A percentile compares a stretch with the other conserved stretches of the same genome.
Conservation (phyloP, 1,140 invertebrate species). For the Eupristina koningsbergeri region DNA sequence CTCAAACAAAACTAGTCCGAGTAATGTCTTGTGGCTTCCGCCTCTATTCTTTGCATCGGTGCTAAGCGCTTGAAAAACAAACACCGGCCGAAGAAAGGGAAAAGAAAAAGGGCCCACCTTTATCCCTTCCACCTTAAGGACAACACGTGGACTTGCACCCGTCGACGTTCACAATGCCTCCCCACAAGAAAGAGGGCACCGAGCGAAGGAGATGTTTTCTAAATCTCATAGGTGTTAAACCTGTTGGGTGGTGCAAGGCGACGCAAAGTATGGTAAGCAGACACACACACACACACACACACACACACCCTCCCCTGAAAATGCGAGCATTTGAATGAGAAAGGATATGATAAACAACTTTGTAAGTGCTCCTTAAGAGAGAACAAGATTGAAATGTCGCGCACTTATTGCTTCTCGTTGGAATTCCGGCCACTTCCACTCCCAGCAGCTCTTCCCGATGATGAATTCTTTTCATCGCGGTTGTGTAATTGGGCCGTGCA, state of each 20-base stretch:
- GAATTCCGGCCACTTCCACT: neutral
- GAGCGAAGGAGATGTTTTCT: conserved; percentile 18
- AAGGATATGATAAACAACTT: neutral
- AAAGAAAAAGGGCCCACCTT: neutral
- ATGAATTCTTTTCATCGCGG: neutral
- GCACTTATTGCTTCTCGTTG: neutral
- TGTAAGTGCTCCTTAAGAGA: neutral
- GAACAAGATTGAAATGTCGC: neutral
- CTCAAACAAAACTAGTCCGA: conserved; percentile 54
- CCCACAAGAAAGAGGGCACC: conserved; percentile 18
- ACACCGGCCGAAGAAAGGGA: neutral
- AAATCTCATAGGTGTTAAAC: conserved; percentile 12
- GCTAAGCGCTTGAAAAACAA: conserved; percentile 29
- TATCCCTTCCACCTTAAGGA: neutral
- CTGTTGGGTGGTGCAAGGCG: conserved; percentile 35
- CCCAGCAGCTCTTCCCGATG: neutral
- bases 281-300: no score
- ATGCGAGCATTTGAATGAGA: conserved; percentile 15
- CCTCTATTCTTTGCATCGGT: neutral
- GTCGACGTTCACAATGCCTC: neutral
- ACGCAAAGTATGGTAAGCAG: conserved; percentile 14
- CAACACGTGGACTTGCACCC: neutral
- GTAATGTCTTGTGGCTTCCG: neutral
- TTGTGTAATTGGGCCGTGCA: neutral
- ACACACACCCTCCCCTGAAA: no score